phyloP scores from a whole-genome alignment of 2,113 vertebrate genomes.

The Python bivittatus region DNA sequence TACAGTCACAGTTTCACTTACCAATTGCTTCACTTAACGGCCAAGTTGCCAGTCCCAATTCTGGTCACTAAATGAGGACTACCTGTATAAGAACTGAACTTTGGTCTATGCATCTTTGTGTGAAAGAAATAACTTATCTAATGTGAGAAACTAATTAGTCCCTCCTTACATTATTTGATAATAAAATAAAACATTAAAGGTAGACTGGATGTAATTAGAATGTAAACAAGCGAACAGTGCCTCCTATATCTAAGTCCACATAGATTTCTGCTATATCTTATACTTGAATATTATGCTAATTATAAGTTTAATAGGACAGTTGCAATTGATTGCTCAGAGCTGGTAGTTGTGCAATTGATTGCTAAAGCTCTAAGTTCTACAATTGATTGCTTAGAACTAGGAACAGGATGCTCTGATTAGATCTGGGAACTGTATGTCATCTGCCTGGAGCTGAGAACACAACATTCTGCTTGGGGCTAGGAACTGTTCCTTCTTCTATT shows the following conservation, averaged over 20 bases:
- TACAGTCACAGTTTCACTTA: neutral
- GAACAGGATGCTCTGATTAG: neutral
- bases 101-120: neutral
- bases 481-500: neutral
- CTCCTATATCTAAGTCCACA: neutral
- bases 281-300: neutral
- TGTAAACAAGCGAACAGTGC: neutral
- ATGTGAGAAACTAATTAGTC: neutral
- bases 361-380: neutral
- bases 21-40: neutral
- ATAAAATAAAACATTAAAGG: neutral
- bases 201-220: neutral
- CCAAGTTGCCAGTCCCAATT: neutral
- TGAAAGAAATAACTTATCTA: neutral
- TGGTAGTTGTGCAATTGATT: neutral
- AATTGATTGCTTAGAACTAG: neutral
- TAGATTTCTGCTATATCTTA: neutral
- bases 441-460: neutral
- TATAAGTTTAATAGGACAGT: neutral
- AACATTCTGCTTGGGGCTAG: neutral
- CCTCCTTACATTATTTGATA: neutral
- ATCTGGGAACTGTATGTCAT: constrained; percentile 1
- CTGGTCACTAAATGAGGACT: neutral
- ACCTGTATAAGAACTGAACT: neutral
- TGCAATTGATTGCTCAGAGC: neutral